Evolutionary conservation across 2,113 vertebrate genomes (phyloP).

Genomic region (Muntiacus reevesi): DNA sequence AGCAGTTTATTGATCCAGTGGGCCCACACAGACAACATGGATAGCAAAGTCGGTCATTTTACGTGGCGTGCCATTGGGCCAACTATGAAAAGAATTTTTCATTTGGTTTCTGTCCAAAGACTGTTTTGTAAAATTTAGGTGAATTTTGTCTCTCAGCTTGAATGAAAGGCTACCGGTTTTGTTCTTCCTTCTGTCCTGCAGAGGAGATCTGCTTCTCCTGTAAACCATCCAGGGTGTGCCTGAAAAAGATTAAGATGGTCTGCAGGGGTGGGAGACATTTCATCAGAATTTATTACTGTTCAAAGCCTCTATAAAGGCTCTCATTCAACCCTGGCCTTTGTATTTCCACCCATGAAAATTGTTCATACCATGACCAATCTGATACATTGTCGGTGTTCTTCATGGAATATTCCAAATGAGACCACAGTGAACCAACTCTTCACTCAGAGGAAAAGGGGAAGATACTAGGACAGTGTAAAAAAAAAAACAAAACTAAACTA

Average conservation of each 20-base stretch:
- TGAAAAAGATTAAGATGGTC: slow-evolving; percentile 74
- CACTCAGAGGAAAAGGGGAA: slow-evolving; percentile 9
- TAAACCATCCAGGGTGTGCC: slow-evolving; percentile 49
- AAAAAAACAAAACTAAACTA: not conserved
- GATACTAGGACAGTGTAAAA: not conserved
- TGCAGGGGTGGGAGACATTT: slow-evolving; percentile 65
- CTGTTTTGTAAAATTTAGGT: slow-evolving; percentile 34
- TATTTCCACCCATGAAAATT: slow-evolving; percentile 80
- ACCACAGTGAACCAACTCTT: slow-evolving; percentile 57
- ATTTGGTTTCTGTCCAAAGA: slow-evolving; percentile 44
- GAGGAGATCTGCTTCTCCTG: slow-evolving; percentile 46
- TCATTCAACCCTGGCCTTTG: slow-evolving; percentile 74
- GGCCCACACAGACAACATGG: not conserved
- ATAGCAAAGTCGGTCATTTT: slow-evolving; percentile 25
- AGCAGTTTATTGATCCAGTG: not conserved
- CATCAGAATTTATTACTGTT: slow-evolving; percentile 77
- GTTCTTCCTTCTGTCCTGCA: slow-evolving; percentile 28
- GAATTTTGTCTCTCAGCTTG: slow-evolving; percentile 63
- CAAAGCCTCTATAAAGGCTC: slow-evolving; percentile 72
- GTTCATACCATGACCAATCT: slow-evolving; percentile 73
- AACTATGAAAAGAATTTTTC: slow-evolving; percentile 58
- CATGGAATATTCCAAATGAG: slow-evolving; percentile 58
- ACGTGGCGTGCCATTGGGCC: not conserved
- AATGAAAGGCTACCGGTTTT: slow-evolving; percentile 43
- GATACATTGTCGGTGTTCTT: slow-evolving; percentile 70